Evolutionary conservation across 2,113 vertebrate genomes (phyloP), one percentile per base, ranked within the genome.

Genomic region (Sakesphorus luctuosus): DNA sequence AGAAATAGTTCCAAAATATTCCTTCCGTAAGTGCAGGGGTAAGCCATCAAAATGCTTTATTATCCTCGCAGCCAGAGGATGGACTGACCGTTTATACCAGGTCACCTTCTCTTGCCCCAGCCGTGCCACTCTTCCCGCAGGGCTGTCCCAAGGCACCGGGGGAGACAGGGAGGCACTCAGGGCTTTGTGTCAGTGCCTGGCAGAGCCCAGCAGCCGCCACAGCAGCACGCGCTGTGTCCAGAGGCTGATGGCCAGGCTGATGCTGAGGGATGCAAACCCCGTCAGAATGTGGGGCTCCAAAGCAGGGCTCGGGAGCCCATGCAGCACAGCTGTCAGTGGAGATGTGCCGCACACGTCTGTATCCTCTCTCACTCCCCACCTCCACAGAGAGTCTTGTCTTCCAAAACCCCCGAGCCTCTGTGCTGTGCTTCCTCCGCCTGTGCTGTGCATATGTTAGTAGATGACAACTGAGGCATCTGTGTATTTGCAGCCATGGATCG

Each of bases 391-490:
- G 50, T 33, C 63, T 65, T 25, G 29, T 52, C 71, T 94, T 80
- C 82, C 83, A 81, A 81, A 78, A 63, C 24, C 40, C 66, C 78
- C 7, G 5, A 59, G 79, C 38, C 69, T 61, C n/a, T 35, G 50
- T 17, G 69, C 90, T 75, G 61, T 49, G 84, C 86, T 94, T 82
- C 69, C 58, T 87, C 56, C 0, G 14, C 84, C 81, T 49, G 78
- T 21, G 29, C 47, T 33, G 49, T 28, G 86, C 93, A 53, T 76
- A 9, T 92, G 83, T 73, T n/a, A 47, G 94, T 65, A 73, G 92
- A 80, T 95, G 94, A 91, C 91, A 92, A 44, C 33, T 13, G 38
- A 93, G 75, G 68, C 91, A 93, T 95, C 91, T 96, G 87, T 53
- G 65, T 63, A 16, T 87, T 86, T 80, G 77, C 84, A 93, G 81